Base-by-base conservation (phyloP, 2,113 vertebrate genomes). In the Scatophagus argus region DNA sequence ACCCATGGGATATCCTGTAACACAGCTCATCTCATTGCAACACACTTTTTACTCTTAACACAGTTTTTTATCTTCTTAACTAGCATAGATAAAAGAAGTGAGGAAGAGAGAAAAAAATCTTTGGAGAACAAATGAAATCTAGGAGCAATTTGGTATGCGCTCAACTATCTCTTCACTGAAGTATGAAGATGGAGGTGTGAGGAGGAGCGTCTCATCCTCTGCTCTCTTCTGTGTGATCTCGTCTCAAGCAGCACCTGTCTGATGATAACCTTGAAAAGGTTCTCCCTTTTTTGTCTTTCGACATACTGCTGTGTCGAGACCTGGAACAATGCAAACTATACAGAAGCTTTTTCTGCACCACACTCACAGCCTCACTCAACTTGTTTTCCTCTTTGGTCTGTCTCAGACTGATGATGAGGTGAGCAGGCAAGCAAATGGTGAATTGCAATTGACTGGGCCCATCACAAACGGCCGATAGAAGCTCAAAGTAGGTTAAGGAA, bases 221-320 rank as follows among this genome's bases (percentile, higher is more conserved):
- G 12, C 80, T 68, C 76, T 62, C 44, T 52, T 52, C 62, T 8
- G 36, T 86, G 81, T 77, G 73, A 84, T 84, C 66, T 63, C 36
- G 34, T 82, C 69, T 72, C 51, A n/a, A 66, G 69, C 70, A 52
- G 66, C 51, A 70, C 38, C 69, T 77, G 54, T 56, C 60, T 79
- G 79, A 56, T 63, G 67, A 79, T 76, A 87, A 87, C 82, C 86
- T 85, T 87, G 79, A 82, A 85, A 81, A 77, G 55, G 73, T 41
- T 39, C 79, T 74, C 17, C 16, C 64, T 81, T 77, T 62, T 81
- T 77, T 62, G 72, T 71, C 67, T 84, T 69, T 31, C 56, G 19
- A 60, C 60, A 25, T 1, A 2, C 55, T 10, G 78, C 69, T 39
- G 44, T 25, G 47, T 66, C 8, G 47, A 72, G 46, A 55, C 49